Evolutionary conservation across 2,888 invertebrate genomes (phyloP), one percentile per base, ranked within the genome.

Genomic region (Ennomos fuscantarius): DNA sequence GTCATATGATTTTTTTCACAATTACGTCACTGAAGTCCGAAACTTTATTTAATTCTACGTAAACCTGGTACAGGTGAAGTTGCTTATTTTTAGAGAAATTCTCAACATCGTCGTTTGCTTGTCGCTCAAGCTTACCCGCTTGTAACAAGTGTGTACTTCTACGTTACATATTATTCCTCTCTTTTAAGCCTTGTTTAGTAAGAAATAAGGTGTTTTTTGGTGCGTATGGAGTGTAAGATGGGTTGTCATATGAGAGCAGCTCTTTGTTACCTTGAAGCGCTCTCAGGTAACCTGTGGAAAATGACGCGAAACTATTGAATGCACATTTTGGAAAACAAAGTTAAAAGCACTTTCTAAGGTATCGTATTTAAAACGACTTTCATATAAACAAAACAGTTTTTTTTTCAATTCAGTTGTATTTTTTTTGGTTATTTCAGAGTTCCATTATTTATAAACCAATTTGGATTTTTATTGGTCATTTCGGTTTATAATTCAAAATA

Each of bases 261-360:
- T 73, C 73, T 78, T 78, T 73, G 79, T 79, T 79, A 79, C 59
- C 61, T 61, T 69, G 69, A 62, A 72, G 69, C 64, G 65, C 60
- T 63, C 68, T 71, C 57, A 36, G 63, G 55, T 55, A 60, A 56
- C 60, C 62, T 66, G 58, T 56, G 62, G 69, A 74, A 76, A 74
- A 76, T 75, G 73, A 71, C 65, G 71, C 66, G 72, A 63, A 77
- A 72, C 74, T 74, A 76, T 78, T 76, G 78, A 76, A 78, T 76
- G 76, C 69, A 72, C 78, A 72, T 74, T 78, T 73, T 55, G 64
- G 63, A 66, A 64, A 72, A 3, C 24, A 24, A 24, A 3, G 24
- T 1, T 3, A 24, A 24, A 3, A n/a, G n/a, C 1, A 24, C 3
- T 24, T 24, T 24, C 3, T 3, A 24, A 24, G 3, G 24, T 24